phyloP scores from a whole-genome alignment of 2,113 vertebrate genomes.

The Sylvia atricapilla region DNA sequence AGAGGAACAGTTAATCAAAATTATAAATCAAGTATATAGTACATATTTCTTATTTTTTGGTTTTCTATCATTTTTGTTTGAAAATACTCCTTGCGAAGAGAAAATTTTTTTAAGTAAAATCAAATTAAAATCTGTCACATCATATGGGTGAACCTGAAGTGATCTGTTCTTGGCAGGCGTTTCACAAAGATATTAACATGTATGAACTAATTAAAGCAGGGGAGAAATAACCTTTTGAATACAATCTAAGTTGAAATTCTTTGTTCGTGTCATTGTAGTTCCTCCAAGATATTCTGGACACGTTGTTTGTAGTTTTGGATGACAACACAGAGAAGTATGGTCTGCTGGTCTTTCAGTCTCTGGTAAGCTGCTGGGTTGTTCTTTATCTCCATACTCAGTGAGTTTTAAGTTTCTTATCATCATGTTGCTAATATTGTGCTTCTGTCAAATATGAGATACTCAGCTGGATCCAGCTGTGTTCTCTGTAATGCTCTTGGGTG shows the following conservation, averaged over 20 bases:
- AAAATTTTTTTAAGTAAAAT: neutral
- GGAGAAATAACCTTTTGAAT: neutral
- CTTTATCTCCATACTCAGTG: neutral
- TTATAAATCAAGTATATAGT: neutral
- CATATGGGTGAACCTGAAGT: neutral
- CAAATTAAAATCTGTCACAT: neutral
- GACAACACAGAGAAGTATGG: conserved; percentile 97
- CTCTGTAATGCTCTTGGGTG: neutral
- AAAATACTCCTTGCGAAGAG: neutral
- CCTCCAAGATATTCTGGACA: conserved; percentile 92
- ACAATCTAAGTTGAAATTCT: neutral
- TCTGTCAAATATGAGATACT: neutral
- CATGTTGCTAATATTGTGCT: neutral
- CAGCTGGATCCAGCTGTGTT: neutral
- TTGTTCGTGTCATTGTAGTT: conserved; percentile 77
- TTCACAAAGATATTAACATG: neutral
- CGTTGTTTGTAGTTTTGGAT: conserved; percentile 92
- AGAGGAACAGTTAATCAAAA: neutral
- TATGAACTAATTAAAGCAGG: neutral
- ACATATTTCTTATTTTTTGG: neutral
- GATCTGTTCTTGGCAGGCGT: neutral
- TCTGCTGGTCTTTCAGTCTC: conserved; percentile 91
- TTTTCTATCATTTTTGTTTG: neutral
- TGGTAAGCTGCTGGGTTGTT: conserved; percentile 78
- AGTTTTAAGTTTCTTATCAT: neutral